A percentile compares a stretch with the other conserved stretches of the same genome.
Evolutionary conservation across 1,140 invertebrate species (phyloP).

Genomic region (Calycopis cecrops): DNA sequence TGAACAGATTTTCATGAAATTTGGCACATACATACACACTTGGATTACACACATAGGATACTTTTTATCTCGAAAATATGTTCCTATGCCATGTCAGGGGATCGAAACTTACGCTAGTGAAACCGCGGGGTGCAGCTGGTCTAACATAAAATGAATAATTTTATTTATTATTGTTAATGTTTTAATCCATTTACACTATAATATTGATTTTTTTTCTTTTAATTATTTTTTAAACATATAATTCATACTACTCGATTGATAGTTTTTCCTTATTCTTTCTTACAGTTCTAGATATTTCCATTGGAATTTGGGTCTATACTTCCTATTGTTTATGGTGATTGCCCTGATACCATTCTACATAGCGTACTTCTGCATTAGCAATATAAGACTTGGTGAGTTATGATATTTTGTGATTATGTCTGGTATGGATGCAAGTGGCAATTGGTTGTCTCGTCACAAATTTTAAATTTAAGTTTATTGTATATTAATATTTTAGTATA

Average conservation of each 20-base stretch:
- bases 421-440: slow-evolving; percentile 13
- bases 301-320: slow-evolving; percentile 95
- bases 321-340: slow-evolving; percentile 95
- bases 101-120: too few relatives aligned
- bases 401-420: slow-evolving; percentile 8
- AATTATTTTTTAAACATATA: not conserved
- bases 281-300: slow-evolving; percentile 95
- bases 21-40: too few relatives aligned
- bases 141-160: too few relatives aligned
- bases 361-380: slow-evolving; percentile 95
- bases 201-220: not conserved
- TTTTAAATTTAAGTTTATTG: too few relatives aligned
- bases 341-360: slow-evolving; percentile 98
- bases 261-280: slow-evolving; percentile 23
- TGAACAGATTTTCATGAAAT: too few relatives aligned
- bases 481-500: slow-evolving; percentile 2
- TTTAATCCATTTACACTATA: too few relatives aligned
- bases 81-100: too few relatives aligned
- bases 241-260: not conserved
- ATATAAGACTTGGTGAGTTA: slow-evolving; percentile 90
- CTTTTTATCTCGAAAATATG: too few relatives aligned
- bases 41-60: too few relatives aligned
- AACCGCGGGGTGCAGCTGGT: too few relatives aligned
- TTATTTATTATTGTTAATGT: too few relatives aligned
- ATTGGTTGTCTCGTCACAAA: too few relatives aligned